Percentiles rank a stretch among this genome's conserved stretches.
Conservation (phyloP, 2,113 vertebrate genomes). For the cattle (Bos taurus) region DNA sequence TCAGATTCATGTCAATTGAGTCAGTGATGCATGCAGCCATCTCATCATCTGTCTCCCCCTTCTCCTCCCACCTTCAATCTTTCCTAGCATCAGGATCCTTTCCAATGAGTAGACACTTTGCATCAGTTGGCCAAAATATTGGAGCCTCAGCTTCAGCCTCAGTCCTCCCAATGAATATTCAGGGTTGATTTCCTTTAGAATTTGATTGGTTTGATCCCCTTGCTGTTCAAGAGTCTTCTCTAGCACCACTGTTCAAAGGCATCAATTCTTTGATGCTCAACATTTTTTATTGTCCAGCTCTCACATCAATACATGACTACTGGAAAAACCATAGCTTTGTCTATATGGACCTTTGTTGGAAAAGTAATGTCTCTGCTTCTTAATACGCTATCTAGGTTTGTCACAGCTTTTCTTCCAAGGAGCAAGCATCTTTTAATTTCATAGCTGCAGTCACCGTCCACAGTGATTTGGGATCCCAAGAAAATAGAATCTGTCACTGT, state of each 20-base stretch:
- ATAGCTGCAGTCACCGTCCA: rapidly evolving
- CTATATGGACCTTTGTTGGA: too few relatives aligned
- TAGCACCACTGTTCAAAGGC: too few relatives aligned
- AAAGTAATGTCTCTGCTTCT: background rate
- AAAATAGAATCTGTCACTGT: background rate
- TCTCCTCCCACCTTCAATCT: background rate
- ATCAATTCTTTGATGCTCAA: too few relatives aligned
- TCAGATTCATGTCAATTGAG: background rate
- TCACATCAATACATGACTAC: too few relatives aligned
- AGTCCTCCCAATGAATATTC: background rate
- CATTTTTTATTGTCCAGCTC: too few relatives aligned
- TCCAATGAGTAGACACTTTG: background rate
- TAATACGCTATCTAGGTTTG: rapidly evolving
- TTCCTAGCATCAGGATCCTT: background rate
- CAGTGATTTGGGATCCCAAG: background rate
- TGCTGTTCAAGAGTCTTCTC: too few relatives aligned
- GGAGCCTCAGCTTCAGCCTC: background rate
- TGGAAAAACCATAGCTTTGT: too few relatives aligned
- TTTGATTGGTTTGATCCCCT: background rate
- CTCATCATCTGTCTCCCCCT: background rate
- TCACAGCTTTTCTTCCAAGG: background rate
- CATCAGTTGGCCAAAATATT: background rate
- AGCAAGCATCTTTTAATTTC: background rate
- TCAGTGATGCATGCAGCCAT: background rate
- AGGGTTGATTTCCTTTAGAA: background rate